These are phyloP conservation scores for Macropis europaea DNA, from an alignment of 2,888 invertebrate species.

Conservation along the genomic window DNA sequence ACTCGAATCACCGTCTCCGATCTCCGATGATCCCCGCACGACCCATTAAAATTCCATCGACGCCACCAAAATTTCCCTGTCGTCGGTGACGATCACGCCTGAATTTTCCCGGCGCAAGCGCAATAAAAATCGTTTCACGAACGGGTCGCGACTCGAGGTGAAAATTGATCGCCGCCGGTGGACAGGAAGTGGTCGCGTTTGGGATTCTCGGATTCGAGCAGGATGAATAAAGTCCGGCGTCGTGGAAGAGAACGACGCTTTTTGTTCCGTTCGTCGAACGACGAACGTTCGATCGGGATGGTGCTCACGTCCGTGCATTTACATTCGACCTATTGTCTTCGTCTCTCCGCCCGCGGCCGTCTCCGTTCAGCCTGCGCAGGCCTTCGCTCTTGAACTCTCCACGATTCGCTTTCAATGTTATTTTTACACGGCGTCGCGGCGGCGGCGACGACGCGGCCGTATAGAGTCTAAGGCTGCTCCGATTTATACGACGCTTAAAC, in stretches of 20 bases:
- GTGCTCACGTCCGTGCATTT: slow-evolving; percentile 77
- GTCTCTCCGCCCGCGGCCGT: slow-evolving; percentile 58
- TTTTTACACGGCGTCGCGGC: slow-evolving; percentile 69
- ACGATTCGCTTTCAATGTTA: slow-evolving; percentile 76
- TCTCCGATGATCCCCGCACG: too few relatives aligned
- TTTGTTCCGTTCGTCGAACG: slow-evolving; percentile 61
- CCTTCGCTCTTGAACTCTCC: slow-evolving; percentile 77
- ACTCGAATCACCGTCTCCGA: too few relatives aligned
- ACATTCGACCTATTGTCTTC: slow-evolving; percentile 78
- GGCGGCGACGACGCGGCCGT: slow-evolving; percentile 11
- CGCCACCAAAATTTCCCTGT: too few relatives aligned
- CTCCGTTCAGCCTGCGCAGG: slow-evolving; percentile 64
- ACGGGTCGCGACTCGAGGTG: slow-evolving; percentile 10
- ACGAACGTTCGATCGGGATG: slow-evolving; percentile 68
- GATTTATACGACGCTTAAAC: slow-evolving; percentile 41
- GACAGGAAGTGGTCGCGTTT: slow-evolving; percentile 40
- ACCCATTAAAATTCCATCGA: too few relatives aligned
- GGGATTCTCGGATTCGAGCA: slow-evolving; percentile 28
- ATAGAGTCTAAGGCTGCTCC: slow-evolving; percentile 26
- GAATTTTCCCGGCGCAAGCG: neutral
- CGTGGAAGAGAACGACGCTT: slow-evolving; percentile 48
- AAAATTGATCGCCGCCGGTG: slow-evolving; percentile 14
- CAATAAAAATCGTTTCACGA: slow-evolving; percentile 31
- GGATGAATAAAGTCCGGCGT: slow-evolving; percentile 20
- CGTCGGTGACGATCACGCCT: neutral